Conservation (phyloP, 2,113 vertebrate genomes). For the Dromaius novaehollandiae region DNA sequence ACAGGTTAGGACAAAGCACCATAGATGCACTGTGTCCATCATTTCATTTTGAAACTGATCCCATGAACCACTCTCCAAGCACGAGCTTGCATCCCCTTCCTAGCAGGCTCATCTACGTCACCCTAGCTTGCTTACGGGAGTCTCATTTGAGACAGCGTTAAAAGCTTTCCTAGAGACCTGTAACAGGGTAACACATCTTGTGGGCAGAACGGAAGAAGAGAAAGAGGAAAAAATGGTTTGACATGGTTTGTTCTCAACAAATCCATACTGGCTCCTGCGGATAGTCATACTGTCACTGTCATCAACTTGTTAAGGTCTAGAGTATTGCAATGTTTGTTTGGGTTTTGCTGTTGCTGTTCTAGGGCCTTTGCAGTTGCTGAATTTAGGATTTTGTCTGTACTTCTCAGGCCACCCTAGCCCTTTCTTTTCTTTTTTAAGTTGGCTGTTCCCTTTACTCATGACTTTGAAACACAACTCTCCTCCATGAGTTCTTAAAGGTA, state of each 20-base stretch:
- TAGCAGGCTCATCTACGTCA: neutral
- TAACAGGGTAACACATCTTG: neutral
- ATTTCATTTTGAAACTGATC: neutral
- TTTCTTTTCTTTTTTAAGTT: neutral
- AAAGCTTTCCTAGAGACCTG: neutral
- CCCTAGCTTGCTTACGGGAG: neutral
- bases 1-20: neutral
- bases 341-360: neutral
- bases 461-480: neutral
- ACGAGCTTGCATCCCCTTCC: neutral
- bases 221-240: neutral
- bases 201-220: neutral
- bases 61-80: neutral
- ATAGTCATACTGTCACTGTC: neutral
- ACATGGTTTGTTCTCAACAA: neutral
- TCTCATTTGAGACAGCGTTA: neutral
- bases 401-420: neutral
- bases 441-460: neutral
- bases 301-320: neutral
- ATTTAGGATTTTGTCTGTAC: neutral
- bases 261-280: neutral
- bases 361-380: neutral
- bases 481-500: neutral
- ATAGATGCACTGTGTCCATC: fast-evolving
- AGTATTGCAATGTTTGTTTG: neutral